These are phyloP conservation scores for Cheilinus undulatus DNA, from an alignment of 2,113 vertebrate species.

Conservation along the genomic window DNA sequence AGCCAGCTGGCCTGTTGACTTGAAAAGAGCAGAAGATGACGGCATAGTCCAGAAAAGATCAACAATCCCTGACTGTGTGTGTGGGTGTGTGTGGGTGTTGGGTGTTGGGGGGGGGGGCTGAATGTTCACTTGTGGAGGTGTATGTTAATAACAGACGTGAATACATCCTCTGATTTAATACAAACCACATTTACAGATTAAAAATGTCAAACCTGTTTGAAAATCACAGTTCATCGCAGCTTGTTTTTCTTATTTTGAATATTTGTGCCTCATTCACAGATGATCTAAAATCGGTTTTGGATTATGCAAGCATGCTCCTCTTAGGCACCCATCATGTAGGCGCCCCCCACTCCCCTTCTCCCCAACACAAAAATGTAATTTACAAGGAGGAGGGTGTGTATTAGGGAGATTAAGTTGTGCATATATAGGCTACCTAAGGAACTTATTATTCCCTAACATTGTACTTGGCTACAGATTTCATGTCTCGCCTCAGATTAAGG, in stretches of 20 bases:
- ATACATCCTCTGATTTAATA: constrained; percentile 16
- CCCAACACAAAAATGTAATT: constrained; percentile 76
- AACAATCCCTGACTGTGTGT: constrained; percentile 30
- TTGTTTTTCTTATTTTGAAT: constrained; percentile 68
- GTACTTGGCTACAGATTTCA: constrained; percentile 72
- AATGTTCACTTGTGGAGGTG: constrained; percentile 30
- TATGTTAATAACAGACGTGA: constrained; percentile 31
- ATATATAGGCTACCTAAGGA: constrained; percentile 67
- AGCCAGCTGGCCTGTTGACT: constrained; percentile 38
- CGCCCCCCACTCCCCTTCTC: constrained; percentile 37
- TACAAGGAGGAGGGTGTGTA: constrained; percentile 60
- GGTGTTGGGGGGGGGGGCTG: not conserved
- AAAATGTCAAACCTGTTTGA: constrained; percentile 67
- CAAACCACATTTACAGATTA: constrained; percentile 49
- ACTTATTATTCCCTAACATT: constrained; percentile 63
- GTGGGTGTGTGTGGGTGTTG: not conserved
- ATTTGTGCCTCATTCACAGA: constrained; percentile 74
- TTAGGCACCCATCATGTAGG: constrained; percentile 13
- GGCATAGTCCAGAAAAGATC: constrained; percentile 48
- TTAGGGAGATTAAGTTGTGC: constrained; percentile 69
- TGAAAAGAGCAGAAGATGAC: constrained; percentile 59
- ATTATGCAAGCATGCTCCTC: constrained; percentile 73
- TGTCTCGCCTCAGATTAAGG: constrained; percentile 78
- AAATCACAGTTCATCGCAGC: constrained; percentile 50
- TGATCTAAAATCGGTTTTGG: constrained; percentile 82